Evolutionary conservation across 2,888 invertebrate species (phyloP), one percentile per base, ranked within the genome.

Genomic region (Hetaerina titia): DNA sequence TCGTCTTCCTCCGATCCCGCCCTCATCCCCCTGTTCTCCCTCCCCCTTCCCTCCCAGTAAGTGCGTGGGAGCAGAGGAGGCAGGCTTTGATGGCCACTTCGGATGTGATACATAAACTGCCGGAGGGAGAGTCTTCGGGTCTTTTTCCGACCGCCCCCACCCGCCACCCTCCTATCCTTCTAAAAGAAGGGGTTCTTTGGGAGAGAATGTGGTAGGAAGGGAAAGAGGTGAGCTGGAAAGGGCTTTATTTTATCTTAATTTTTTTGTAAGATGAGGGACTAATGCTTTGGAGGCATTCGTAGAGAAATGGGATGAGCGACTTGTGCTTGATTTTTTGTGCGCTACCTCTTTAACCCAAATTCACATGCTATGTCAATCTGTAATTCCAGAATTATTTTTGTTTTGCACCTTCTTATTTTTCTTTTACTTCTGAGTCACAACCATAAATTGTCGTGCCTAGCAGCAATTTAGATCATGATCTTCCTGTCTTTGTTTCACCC

Each of bases 51-150:
- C 31, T 13, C 58, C 57, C 22, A 31, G 9, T 22, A 9, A 89
- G 89, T 58, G 89, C 56, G 89, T 58, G 81, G 81, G 81, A 81
- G 81, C 31, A 31, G 31, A n/a, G 13, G 89, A 89, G 56, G 58
- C n/a, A 58, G 89, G 58, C 74, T 56, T 92, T 92, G 69, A 92
- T 92, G 92, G 92, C 92, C 92, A 92, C 92, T 92, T 92, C 45
- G 92, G 64, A 92, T 92, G 92, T 69, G 92, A 92, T 92, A 92
- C 92, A 92, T 92, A 92, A 92, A 92, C 74, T 57, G 92, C 92
- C 56, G 13, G 57, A 58, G 89, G 89, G 89, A 89, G 89, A 89
- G 22, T 31, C 31, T 81, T 81, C 81, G 69, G 69, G 69, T 69
- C 81, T 15, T 31, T 31, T 81, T 81, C 81, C 81, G 15, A 81